A percentile compares a stretch with the other conserved stretches of the same genome.
phyloP scores from a whole-genome alignment of 2,797 vertebrate genomes.

The Sebastes vulpes region DNA sequence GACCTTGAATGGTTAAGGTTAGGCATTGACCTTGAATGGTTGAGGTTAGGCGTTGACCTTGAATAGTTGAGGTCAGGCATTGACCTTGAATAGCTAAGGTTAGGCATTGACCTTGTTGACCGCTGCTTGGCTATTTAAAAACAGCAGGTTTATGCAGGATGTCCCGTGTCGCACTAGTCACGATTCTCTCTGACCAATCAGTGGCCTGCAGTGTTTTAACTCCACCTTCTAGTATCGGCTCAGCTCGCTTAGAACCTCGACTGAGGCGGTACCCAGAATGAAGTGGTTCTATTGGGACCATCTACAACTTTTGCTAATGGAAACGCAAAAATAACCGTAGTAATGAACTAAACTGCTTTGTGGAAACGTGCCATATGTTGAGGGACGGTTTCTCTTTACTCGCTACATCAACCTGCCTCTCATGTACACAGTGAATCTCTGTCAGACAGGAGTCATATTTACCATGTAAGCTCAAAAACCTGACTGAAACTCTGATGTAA shows the following conservation, averaged over 20 bases:
- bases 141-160: too few relatives aligned
- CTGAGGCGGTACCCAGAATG: not conserved
- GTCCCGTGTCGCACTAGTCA: too few relatives aligned
- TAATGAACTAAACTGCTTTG: not conserved
- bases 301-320: not conserved
- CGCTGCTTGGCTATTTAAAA: too few relatives aligned
- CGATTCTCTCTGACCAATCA: too few relatives aligned
- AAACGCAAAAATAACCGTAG: not conserved
- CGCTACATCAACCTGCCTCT: not conserved
- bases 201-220: too few relatives aligned
- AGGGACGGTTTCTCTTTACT: not conserved
- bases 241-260: not conserved
- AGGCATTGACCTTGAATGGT: too few relatives aligned
- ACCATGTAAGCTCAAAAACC: constrained; percentile 2
- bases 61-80: too few relatives aligned
- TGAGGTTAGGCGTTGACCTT: too few relatives aligned
- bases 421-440: not conserved
- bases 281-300: not conserved
- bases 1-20: too few relatives aligned
- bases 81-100: too few relatives aligned
- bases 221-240: too few relatives aligned
- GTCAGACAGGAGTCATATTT: constrained; percentile 10
- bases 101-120: too few relatives aligned
- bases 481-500: constrained; percentile 15
- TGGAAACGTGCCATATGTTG: not conserved